Evolutionary conservation across 2,888 invertebrate species (phyloP).

Genomic region (Gibbula magus): DNA sequence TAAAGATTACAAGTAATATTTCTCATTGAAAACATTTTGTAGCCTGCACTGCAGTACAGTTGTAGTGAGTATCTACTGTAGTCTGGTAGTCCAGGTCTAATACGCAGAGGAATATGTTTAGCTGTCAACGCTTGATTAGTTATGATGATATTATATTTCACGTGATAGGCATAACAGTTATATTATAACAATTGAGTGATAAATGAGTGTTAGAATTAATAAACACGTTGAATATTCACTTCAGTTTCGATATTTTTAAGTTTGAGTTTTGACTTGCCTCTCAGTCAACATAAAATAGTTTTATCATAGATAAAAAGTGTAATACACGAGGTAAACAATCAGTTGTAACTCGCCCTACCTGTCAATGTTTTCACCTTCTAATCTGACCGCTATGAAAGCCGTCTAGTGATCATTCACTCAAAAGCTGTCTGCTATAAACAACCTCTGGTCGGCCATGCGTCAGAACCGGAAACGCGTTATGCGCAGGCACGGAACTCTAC

Average conservation of each 20-base stretch:
- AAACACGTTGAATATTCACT: neutral
- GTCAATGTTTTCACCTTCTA: neutral
- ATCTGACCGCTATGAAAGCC: neutral
- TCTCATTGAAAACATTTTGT: no score
- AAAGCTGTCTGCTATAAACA: constrained; percentile 6
- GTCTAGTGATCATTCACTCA: neutral
- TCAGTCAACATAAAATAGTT: neutral
- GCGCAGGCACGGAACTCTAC: neutral
- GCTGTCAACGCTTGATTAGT: no score
- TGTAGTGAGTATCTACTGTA: no score
- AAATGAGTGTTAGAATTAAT: no score
- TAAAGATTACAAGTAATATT: no score
- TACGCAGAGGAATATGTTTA: no score
- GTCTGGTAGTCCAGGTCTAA: no score
- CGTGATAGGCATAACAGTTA: no score
- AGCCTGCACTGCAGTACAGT: no score
- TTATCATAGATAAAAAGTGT: neutral
- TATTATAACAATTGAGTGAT: no score
- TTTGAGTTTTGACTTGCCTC: neutral
- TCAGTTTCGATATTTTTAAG: neutral
- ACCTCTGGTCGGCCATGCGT: neutral
- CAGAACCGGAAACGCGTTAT: neutral
- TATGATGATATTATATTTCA: no score
- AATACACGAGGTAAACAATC: neutral
- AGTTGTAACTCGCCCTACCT: neutral